phyloP scores from a whole-genome alignment of 2,888 invertebrate genomes.

The Xanthorhoe designata region DNA sequence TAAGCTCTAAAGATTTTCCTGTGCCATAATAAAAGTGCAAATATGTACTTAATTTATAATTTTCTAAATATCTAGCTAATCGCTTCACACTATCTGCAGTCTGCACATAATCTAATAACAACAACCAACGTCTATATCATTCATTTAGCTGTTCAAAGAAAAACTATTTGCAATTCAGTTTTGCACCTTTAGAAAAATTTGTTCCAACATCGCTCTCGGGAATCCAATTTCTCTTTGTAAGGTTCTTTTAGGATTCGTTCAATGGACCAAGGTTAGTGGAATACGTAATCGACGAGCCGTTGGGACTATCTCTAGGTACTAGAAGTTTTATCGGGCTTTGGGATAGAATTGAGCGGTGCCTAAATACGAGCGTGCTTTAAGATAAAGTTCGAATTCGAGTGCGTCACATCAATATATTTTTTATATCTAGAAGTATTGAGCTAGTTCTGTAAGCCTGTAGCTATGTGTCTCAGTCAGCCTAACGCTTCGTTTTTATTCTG shows the following conservation, averaged over 20 bases:
- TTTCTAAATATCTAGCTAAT: too few relatives aligned
- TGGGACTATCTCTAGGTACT: constrained; percentile 23
- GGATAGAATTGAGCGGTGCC: constrained; percentile 26
- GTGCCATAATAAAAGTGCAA: too few relatives aligned
- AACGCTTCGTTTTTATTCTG: too few relatives aligned
- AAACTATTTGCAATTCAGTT: constrained; percentile 2
- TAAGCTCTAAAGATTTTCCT: too few relatives aligned
- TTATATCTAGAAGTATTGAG: too few relatives aligned
- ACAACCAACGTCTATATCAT: not conserved
- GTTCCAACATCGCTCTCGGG: constrained; percentile 10
- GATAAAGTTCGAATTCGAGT: not conserved
- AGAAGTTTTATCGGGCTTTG: constrained; percentile 24
- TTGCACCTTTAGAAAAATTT: constrained; percentile 7
- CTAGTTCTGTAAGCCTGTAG: too few relatives aligned
- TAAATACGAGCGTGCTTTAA: constrained; percentile 13
- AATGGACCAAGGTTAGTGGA: constrained; percentile 28
- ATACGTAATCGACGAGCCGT: constrained; percentile 33
- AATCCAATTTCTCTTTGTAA: constrained; percentile 19
- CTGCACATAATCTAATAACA: not conserved
- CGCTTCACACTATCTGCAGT: too few relatives aligned
- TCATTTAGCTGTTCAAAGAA: not conserved
- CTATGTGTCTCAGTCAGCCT: too few relatives aligned
- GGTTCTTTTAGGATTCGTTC: constrained; percentile 16
- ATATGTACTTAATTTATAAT: too few relatives aligned
- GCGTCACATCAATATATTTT: not conserved